A percentile compares a stretch with the other conserved stretches of the same genome.
Evolutionary conservation across 2,113 vertebrate species (phyloP).

Genomic region (Typhlomys cinereus): DNA sequence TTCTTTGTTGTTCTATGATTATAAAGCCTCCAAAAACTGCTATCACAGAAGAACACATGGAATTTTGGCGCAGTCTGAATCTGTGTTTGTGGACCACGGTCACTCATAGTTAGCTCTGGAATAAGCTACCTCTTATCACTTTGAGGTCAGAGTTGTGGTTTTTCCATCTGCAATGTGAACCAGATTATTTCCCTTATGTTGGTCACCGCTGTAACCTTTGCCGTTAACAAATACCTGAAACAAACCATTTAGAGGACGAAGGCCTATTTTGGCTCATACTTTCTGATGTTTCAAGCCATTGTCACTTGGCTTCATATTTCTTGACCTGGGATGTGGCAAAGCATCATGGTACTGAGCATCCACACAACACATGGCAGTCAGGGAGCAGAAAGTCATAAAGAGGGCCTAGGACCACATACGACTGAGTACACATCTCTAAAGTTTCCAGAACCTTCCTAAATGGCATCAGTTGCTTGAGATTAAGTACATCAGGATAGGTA

Average conservation of each 20-base stretch:
- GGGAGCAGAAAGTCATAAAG: not conserved
- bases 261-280: not conserved
- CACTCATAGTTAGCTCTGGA: too few relatives aligned
- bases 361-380: not conserved
- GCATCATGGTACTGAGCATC: not conserved
- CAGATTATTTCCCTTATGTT: not conserved
- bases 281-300: not conserved
- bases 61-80: too few relatives aligned
- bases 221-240: not conserved
- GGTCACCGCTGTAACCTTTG: not conserved
- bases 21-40: too few relatives aligned
- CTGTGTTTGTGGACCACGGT: too few relatives aligned
- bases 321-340: not conserved
- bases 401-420: not conserved
- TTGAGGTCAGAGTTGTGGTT: too few relatives aligned
- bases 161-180: too few relatives aligned
- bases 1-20: too few relatives aligned
- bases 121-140: too few relatives aligned
- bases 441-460: not conserved
- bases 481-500: not conserved
- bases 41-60: too few relatives aligned
- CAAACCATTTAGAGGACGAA: not conserved
- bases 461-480: not conserved
- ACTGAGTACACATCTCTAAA: not conserved
- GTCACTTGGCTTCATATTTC: not conserved